Percentiles rank a stretch among this genome's conserved stretches.
These are phyloP conservation scores for Strigamia maritima DNA, from an alignment of 2,888 invertebrate genomes.

Conservation along the genomic window DNA sequence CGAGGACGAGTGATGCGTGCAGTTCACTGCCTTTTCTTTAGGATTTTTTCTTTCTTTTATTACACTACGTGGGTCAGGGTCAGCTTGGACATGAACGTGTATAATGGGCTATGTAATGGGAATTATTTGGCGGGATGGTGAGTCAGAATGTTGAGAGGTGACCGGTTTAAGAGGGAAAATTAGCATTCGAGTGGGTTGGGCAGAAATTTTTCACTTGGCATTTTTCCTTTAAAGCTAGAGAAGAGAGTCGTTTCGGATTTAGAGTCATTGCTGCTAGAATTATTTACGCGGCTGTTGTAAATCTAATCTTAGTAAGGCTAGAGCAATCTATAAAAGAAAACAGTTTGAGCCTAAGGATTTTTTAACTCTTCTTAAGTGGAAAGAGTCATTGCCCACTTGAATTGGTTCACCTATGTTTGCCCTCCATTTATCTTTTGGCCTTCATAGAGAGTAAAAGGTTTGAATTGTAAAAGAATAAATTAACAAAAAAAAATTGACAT, in stretches of 20 bases:
- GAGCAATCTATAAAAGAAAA: constrained; percentile 12
- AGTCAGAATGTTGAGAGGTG: neutral
- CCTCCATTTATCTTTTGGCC: constrained; percentile 19
- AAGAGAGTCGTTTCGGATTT: neutral
- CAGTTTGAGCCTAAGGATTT: constrained; percentile 7
- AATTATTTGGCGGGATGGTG: neutral
- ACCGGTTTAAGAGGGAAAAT: neutral
- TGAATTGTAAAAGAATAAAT: neutral
- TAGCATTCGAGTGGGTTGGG: neutral
- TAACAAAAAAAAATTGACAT: neutral
- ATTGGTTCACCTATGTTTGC: constrained; percentile 27
- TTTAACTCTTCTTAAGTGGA: constrained; percentile 13
- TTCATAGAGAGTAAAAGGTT: neutral
- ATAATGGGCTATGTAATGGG: neutral
- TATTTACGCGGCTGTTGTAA: neutral
- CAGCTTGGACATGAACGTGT: neutral
- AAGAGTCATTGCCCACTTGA: constrained; percentile 24
- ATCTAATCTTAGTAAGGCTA: neutral
- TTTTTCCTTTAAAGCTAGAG: neutral
- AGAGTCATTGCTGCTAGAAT: neutral
- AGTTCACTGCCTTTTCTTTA: neutral
- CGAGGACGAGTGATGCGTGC: neutral
- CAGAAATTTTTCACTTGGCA: neutral
- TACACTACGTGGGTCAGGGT: neutral
- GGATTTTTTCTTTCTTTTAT: neutral